These are phyloP conservation scores for Chloebia gouldiae DNA, from an alignment of 2,113 vertebrate genomes.

Conservation along the genomic window DNA sequence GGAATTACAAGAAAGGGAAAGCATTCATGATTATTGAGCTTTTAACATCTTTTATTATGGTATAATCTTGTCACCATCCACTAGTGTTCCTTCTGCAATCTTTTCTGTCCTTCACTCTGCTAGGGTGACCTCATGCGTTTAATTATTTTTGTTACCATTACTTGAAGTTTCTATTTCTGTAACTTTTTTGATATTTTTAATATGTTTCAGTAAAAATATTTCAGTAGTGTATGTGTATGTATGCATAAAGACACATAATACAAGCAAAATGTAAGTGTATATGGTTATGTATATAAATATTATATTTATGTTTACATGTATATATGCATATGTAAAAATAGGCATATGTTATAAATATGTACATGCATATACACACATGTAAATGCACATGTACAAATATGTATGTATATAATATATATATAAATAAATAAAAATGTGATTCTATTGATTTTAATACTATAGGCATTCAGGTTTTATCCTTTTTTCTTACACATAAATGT, in stretches of 20 bases:
- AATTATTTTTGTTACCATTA: not conserved
- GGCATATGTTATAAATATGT: not conserved
- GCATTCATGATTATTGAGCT: not conserved
- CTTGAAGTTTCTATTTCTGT: not conserved
- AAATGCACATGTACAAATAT: not conserved
- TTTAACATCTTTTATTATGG: not conserved
- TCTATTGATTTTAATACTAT: not conserved
- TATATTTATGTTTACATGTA: not conserved
- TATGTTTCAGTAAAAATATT: not conserved
- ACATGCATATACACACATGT: not conserved
- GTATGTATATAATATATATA: no score
- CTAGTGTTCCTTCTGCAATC: not conserved
- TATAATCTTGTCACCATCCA: not conserved
- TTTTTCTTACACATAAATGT: not conserved
- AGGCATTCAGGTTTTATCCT: rapidly evolving
- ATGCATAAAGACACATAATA: not conserved
- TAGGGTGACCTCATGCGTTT: rapidly evolving
- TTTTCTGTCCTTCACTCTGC: not conserved
- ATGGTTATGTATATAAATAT: not conserved
- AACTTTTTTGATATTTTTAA: not conserved
- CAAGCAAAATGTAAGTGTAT: not conserved
- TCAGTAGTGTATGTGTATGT: not conserved
- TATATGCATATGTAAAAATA: not conserved
- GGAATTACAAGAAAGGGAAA: not conserved
- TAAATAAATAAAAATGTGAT: not conserved